These are phyloP conservation scores for Hassar affinis DNA, from an alignment of 2,113 vertebrate genomes.

Conservation along the genomic window DNA sequence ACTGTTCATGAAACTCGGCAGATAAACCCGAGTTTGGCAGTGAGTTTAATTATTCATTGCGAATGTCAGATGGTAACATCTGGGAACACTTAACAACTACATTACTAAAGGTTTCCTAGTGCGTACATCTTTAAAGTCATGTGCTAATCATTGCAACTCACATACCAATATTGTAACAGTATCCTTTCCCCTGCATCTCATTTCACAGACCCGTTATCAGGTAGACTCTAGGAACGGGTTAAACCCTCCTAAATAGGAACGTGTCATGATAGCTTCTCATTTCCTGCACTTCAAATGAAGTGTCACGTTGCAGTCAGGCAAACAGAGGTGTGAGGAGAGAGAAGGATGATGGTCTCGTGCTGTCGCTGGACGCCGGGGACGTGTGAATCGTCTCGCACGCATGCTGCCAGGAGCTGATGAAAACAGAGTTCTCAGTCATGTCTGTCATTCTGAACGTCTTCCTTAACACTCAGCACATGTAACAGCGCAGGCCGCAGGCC, in stretches of 20 bases:
- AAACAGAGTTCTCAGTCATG: slow-evolving; percentile 30
- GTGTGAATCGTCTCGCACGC: slow-evolving; percentile 37
- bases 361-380: neutral
- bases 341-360: neutral
- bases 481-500: neutral
- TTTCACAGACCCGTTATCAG: neutral
- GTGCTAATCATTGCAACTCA: neutral
- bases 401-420: slow-evolving; percentile 32
- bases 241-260: neutral
- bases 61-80: neutral
- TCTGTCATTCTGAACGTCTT: slow-evolving; percentile 25
- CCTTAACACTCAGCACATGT: slow-evolving; percentile 18
- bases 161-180: neutral
- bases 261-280: neutral
- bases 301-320: slow-evolving; percentile 9
- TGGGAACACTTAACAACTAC: neutral
- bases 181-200: neutral
- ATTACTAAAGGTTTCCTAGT: neutral
- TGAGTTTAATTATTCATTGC: neutral
- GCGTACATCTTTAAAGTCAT: neutral
- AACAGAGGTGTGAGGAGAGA: slow-evolving; percentile 18
- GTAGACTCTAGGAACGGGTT: neutral
- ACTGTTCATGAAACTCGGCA: neutral
- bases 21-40: neutral
- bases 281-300: neutral